Conservation (phyloP, 1,140 invertebrate genomes). For the Rhagoletis zephyria region DNA sequence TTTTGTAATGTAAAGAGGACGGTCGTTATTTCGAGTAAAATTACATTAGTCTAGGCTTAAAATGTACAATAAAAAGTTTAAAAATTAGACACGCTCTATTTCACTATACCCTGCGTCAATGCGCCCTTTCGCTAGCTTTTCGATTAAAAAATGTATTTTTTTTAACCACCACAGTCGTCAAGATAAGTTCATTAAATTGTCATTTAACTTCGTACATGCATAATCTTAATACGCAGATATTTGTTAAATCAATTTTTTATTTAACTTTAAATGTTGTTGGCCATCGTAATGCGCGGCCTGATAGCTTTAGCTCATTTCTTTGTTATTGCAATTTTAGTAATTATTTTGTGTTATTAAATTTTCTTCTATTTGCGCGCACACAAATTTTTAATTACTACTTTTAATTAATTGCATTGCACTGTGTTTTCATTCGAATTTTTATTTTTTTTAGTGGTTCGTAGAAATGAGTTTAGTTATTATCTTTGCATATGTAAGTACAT, state of each 20-base stretch:
- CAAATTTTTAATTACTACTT: not conserved
- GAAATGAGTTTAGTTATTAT: not conserved
- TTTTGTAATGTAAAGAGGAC: slow-evolving; percentile 51
- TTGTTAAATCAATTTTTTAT: not conserved
- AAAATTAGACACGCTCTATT: slow-evolving; percentile 33
- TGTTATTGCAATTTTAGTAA: slow-evolving; percentile 2
- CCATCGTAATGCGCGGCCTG: no score
- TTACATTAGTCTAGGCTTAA: slow-evolving; percentile 50
- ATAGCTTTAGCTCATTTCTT: not conserved
- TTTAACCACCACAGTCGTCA: slow-evolving; percentile 1
- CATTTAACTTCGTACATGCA: not conserved
- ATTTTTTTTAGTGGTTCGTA: not conserved
- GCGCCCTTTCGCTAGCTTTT: not conserved
- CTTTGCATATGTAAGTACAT: not conserved
- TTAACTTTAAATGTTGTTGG: no score
- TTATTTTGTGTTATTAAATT: not conserved
- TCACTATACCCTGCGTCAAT: slow-evolving; percentile 20
- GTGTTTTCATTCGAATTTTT: not conserved
- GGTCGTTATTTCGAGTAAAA: slow-evolving; percentile 52
- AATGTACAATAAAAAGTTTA: slow-evolving; percentile 53
- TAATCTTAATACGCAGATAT: not conserved
- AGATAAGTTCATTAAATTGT: slow-evolving; percentile 17
- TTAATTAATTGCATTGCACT: slow-evolving; percentile 22
- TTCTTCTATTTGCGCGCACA: not conserved
- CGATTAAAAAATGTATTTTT: not conserved